Conservation (phyloP, 2,888 invertebrate genomes). For the Strigamia maritima region DNA sequence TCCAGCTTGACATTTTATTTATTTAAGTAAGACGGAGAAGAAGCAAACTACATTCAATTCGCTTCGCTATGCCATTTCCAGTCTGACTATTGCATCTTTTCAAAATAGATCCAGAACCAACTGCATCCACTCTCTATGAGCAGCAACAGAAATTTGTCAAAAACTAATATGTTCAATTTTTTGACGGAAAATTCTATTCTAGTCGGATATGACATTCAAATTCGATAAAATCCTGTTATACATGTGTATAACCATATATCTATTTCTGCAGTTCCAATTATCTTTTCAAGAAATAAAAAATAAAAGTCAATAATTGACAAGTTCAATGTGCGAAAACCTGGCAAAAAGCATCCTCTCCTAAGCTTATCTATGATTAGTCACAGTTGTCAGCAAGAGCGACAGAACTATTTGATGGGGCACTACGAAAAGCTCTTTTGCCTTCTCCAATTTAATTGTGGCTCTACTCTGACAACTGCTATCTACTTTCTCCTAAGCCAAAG, state of each 20-base stretch:
- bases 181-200: too few species aligned
- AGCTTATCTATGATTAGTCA: conserved; percentile 20
- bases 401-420: conserved; percentile 27
- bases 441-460: conserved; percentile 27
- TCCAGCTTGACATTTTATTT: neutral
- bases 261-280: neutral
- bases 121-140: neutral
- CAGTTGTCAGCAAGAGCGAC: conserved; percentile 17
- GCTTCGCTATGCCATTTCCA: neutral
- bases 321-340: neutral
- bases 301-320: neutral
- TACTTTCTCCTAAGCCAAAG: conserved; percentile 21
- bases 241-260: too few species aligned
- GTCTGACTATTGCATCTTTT: neutral
- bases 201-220: too few species aligned
- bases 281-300: neutral
- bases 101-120: neutral
- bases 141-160: too few species aligned
- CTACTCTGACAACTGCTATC: conserved; percentile 27
- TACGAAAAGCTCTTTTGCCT: conserved; percentile 20
- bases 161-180: too few species aligned
- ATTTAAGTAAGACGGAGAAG: neutral
- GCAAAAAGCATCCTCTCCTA: neutral
- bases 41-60: neutral
- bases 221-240: too few species aligned